Evolutionary conservation across 2,888 invertebrate genomes (phyloP), one percentile per base, ranked within the genome.

Genomic region (Lottia scabra): DNA sequence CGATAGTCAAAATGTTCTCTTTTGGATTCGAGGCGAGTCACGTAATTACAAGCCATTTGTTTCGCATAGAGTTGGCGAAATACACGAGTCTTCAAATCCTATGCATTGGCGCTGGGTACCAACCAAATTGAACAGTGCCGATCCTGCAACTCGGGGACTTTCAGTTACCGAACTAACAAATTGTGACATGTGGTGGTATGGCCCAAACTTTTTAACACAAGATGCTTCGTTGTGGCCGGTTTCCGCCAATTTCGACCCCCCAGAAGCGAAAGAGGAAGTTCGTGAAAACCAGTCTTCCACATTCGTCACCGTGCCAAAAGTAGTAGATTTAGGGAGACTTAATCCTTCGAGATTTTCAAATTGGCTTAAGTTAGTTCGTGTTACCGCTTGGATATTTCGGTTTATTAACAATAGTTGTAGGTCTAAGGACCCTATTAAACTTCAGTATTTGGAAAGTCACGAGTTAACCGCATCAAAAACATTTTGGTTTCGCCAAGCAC

Each of bases 1-100:
- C 13, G 73, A 71, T 65, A 71, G 65, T 43, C 64, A 71, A 71
- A 70, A 74, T 23, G 73, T 73, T 8, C 63, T 70, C 16, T 64
- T n/a, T 19, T 72, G 72, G 72, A 72, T 72, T 16, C 62, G 71
- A 3, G 65, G 56, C 6, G 6, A 43, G 27, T 45, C 68, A 13
- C 2, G 72, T 38, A 16, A 30, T 19, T 74, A 68, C n/a, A 74
- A 72, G 38, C 70, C 62, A 16, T 73, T 74, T 63, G n/a, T n/a
- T n/a, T n/a, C n/a, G n/a, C n/a, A n/a, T n/a, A n/a, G n/a, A n/a
- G n/a, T n/a, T n/a, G n/a, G 71, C 71, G 68, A 63, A 63, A 72
- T 72, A 19, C 70, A 73, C 23, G 27, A 27, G 19, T 2, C 30
- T 19, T 27, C 73, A 30, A 44, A 72, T 63, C 74, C 67, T 27